Conservation (phyloP, 2,888 invertebrate species). For the Hirtodrosophila cameraria region DNA sequence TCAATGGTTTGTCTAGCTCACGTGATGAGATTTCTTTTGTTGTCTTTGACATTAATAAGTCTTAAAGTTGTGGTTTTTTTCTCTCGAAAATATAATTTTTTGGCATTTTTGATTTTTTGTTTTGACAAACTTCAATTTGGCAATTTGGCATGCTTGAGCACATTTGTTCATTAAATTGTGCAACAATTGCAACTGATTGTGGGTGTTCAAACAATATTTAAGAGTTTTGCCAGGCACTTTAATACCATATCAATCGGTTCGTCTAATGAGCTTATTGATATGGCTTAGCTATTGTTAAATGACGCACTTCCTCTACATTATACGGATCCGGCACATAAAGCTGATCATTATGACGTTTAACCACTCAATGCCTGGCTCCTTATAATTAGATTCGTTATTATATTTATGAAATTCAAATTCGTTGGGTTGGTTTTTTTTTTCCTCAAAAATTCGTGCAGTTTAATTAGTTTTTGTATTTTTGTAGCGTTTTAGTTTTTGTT, state of each 20-base stretch:
- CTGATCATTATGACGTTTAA: slow-evolving; percentile 28
- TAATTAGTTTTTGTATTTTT: slow-evolving; percentile 49
- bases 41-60: slow-evolving; percentile 69
- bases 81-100: slow-evolving; percentile 9
- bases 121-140: slow-evolving; percentile 34
- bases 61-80: slow-evolving; percentile 14
- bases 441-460: slow-evolving; percentile 48
- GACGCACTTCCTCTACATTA: slow-evolving; percentile 46
- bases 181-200: slow-evolving; percentile 55
- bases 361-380: slow-evolving; percentile 1
- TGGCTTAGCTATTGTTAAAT: slow-evolving; percentile 45
- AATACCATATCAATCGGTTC: slow-evolving; percentile 20
- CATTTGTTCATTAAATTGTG: slow-evolving; percentile 51
- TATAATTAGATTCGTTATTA: slow-evolving; percentile 25
- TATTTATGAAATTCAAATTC: slow-evolving; percentile 28
- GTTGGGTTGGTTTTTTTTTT: slow-evolving; percentile 41
- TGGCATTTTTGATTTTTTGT: slow-evolving; percentile 15
- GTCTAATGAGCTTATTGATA: slow-evolving; percentile 61
- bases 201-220: slow-evolving; percentile 46
- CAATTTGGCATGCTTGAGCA: slow-evolving; percentile 47
- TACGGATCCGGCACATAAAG: slow-evolving; percentile 13
- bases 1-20: slow-evolving; percentile 41
- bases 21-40: slow-evolving; percentile 65
- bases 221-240: slow-evolving; percentile 3
- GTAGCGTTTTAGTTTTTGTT: slow-evolving; percentile 10